Evolutionary conservation across 2,888 invertebrate genomes (phyloP).

Genomic region (Antheraea yamamai): DNA sequence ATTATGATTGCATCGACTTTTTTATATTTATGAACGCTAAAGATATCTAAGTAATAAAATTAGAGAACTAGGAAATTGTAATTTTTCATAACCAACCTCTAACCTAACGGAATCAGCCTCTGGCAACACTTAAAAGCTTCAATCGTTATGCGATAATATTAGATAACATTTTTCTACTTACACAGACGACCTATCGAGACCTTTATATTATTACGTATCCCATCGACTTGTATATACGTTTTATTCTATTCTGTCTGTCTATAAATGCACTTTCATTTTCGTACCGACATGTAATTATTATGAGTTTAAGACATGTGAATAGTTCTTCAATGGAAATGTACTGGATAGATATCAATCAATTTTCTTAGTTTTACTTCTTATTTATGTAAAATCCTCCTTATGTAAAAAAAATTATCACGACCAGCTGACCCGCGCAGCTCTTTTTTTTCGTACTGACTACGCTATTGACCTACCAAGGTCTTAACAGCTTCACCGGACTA

Average conservation of each 20-base stretch:
- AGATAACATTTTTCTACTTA: slow-evolving; percentile 3
- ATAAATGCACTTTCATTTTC: not conserved
- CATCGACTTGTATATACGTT: not conserved
- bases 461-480: no score
- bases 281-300: not conserved
- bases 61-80: no score
- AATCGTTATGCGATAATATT: not conserved
- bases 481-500: no score
- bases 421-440: no score
- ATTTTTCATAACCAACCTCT: no score
- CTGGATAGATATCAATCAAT: not conserved
- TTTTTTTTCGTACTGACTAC: no score
- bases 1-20: no score
- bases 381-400: no score
- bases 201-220: slow-evolving; percentile 1
- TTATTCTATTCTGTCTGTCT: not conserved
- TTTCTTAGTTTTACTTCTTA: not conserved
- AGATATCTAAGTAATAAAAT: no score
- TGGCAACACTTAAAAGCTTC: not conserved
- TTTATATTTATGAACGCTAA: no score
- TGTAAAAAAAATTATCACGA: no score
- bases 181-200: slow-evolving; percentile 2
- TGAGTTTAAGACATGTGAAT: not conserved
- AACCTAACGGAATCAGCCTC: no score
- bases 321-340: not conserved